phyloP scores from a whole-genome alignment of 1,140 invertebrate species.

The Nilaparvata lugens region DNA sequence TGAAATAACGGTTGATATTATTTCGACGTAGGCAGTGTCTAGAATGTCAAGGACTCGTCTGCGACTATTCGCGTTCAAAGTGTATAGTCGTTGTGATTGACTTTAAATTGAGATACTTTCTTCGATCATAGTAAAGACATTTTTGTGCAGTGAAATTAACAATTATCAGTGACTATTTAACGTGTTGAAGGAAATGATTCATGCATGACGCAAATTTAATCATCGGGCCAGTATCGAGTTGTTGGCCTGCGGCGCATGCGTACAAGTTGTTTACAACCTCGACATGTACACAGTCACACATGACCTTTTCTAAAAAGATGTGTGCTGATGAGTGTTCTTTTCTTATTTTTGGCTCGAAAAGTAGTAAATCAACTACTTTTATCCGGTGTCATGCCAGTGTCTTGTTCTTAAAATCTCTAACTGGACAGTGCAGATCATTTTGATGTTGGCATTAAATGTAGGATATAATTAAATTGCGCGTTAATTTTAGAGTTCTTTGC shows the following conservation, averaged over 20 bases:
- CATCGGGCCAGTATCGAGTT: constrained; percentile 29
- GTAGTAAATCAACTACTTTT: background rate
- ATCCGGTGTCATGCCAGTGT: background rate
- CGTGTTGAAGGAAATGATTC: constrained; percentile 18
- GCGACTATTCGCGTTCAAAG: background rate
- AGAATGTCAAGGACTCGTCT: constrained; percentile 20
- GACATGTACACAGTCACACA: constrained; percentile 25
- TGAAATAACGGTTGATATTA: constrained; percentile 9
- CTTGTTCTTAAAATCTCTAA: constrained; percentile 7
- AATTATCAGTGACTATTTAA: background rate
- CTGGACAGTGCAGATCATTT: constrained; percentile 12
- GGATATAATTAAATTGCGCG: constrained; percentile 18
- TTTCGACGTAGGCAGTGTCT: constrained; percentile 5
- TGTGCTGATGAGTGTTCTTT: constrained; percentile 24
- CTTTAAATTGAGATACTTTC: background rate
- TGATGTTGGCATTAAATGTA: constrained; percentile 19
- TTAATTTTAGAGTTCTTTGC: constrained; percentile 18
- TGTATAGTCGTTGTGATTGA: background rate
- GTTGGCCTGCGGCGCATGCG: constrained; percentile 37
- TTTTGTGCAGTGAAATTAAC: background rate
- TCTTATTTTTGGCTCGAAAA: constrained; percentile 15
- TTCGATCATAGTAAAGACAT: background rate
- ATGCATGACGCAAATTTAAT: constrained; percentile 19
- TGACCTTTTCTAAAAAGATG: constrained; percentile 33
- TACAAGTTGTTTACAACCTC: constrained; percentile 36